Base-by-base conservation (phyloP, 2,797 vertebrate species). In the Linurgus olivaceus region DNA sequence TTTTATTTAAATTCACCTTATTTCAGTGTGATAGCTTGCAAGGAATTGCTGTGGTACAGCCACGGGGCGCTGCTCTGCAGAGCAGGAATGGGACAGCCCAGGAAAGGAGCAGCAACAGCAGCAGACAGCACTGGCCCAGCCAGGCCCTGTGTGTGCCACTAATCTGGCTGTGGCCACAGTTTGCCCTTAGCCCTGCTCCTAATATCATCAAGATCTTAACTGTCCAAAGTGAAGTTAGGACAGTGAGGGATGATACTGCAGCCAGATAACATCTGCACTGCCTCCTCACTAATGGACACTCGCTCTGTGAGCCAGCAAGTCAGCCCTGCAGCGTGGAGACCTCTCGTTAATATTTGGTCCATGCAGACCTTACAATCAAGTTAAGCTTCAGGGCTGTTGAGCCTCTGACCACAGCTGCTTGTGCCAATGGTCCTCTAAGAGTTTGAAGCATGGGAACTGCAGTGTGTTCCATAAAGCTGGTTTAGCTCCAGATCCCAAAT, bases 181-280 rank as follows among this genome's bases (percentile, higher is more conserved):
- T 94, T 91, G 85, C 93, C 94, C 96, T 81, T 78, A 96, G 93
- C 76, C 85, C 76, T 8, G 2, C 90, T 94, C 73, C 31, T 91
- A 89, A 94, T 89, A 84, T 92, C 94, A 94, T 94, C 89, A 91
- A 91, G 89, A 95, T 91, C 87, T 95, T 96, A 93, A 94, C 79
- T 86, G 79, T 78, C 81, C 89, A 88, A 68, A 92, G 89, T 21
- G 9, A 88, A 72, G 94, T 91, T 88, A 75, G 93, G 93, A 40
- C 73, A 91, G 87, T 6, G 2, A 93, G 79, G 95, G 90, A 95
- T 93, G 65, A 79, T 93, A 52, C 70, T 8, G 2, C 38, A 52
- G 82, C 26, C 74, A 76, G 95, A 93, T 95, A 95, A 86, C 73
- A 95, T 96, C 96, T 88, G 91, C 47, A 4, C 87, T 90, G 93